Base-by-base conservation (phyloP, 2,113 vertebrate genomes). In the Turdus rufiventris region DNA sequence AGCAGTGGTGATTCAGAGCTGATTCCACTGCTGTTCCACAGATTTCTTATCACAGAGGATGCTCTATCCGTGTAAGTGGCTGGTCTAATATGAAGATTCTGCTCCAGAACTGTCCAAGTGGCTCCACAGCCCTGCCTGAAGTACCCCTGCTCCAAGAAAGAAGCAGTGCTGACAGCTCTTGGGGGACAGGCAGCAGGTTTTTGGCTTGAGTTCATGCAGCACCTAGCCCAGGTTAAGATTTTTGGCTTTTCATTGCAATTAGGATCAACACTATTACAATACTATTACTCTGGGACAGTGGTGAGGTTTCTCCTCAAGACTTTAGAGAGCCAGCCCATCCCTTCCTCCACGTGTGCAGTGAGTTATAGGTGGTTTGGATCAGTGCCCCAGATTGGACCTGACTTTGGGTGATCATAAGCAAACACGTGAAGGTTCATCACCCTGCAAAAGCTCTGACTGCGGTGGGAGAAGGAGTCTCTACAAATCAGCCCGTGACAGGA, bases 251-350 rank as follows among this genome's bases (percentile, higher is more conserved):
- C 15, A 1, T 19, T n/a, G 40, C 20, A 45, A 61, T 58, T 24
- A 10, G n/a, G 36, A 20, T 42, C 14, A 34, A 31, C 12, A 21
- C 19, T 45, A 3, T 26, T 15, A 15, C 36, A 86, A 16, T 23
- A 7, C 10, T 12, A 0, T 58, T 4, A 7, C 23, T 20, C 19
- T 3, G 2, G 36, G 12, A 25, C 1, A 3, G 36, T 17, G 33
- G 8, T 19, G 34, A 42, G 12, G 8, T 31, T 48, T 48, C 23
- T 72, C 45, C 36, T 72, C 12, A 3, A 19, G 54, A 28, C 29
- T 43, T 26, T 18, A 1, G 7, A 29, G 36, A 65, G 9, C 21
- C 40, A 34, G 5, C 19, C 67, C 34, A 6, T 18, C 25, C 57
- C 56, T 66, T 62, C 31, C 34, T 79, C 31, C 31, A 15, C 54